Base-by-base conservation (phyloP, 1,140 invertebrate genomes). In the Hestina assimilis region DNA sequence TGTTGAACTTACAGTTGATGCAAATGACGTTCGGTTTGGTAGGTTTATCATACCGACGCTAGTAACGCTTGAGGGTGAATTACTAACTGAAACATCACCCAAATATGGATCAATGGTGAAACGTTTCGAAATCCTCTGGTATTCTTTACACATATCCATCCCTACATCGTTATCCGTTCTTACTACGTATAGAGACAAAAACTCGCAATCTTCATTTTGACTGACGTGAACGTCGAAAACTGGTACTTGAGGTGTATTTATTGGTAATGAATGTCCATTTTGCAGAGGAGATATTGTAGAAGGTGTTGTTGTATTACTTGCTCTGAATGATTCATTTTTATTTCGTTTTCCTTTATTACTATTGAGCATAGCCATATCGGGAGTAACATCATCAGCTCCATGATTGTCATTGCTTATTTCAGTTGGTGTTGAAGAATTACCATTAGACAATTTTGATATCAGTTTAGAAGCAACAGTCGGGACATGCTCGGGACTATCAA, bases 71-170 rank as follows among this genome's bases (percentile, higher is more conserved):
- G 87, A 89, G 0, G 86, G 83, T 1, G 89, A 89, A 21, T 63
- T 85, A 23, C 66, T 79, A 4, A 78, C 67, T 3, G 87, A 89
- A 0, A 84, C 72, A 56, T 89, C 89, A 1, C 53, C 89, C 33
- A 83, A 64, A 28, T 89, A 89, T 0, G 84, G 82, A 62, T 89
- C 87, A 0, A 84, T 82, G 0, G 84, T 83, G 20, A 88, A 81
- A 35, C 83, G 73, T 60, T 88, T 88, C 0, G 87, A 89, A 40
- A 89, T 66, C 31, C 87, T 81, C 53, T 89, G 85, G 65, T 83
- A 89, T 55, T 89, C 89, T 42, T 78, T 81, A 45, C 81, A 87
- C 70, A 89, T 87, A 38, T 89, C 87, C 63, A 79, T 76, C 0
- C 87, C 87, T 1, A 88, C 28, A 43, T 89, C 87, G 52, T 76